Conservation (phyloP, 2,113 vertebrate species). For the Ctenomys sociabilis region DNA sequence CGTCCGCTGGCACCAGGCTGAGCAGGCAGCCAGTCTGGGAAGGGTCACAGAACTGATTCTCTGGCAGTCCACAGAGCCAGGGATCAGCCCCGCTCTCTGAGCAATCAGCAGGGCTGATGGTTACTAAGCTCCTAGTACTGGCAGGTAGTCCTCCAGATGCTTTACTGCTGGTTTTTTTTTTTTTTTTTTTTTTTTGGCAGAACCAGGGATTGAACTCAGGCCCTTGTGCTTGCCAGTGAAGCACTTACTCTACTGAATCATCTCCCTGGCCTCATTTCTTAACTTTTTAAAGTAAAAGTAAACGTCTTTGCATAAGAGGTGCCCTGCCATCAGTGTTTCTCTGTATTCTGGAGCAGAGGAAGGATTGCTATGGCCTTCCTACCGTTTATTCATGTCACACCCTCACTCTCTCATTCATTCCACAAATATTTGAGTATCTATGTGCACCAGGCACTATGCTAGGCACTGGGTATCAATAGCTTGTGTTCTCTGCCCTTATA, state of each 20-base stretch:
- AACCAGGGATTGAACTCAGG: too few species aligned
- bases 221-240: too few species aligned
- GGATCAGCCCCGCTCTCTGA: constrained; percentile 1
- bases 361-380: constrained; percentile 43
- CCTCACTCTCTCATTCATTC: constrained; percentile 39
- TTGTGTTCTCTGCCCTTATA: constrained; percentile 31
- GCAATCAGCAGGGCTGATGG: not conserved
- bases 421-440: constrained; percentile 80
- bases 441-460: constrained; percentile 8
- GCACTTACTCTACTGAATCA: too few species aligned
- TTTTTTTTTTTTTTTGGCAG: too few species aligned
- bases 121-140: not conserved
- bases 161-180: not conserved
- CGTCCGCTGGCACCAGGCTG: not conserved
- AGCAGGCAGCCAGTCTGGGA: not conserved
- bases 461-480: constrained; percentile 1
- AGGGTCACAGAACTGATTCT: not conserved
- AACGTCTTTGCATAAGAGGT: constrained; percentile 14
- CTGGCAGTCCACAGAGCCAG: not conserved
- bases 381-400: constrained; percentile 59
- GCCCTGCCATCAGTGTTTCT: not conserved
- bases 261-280: not conserved
- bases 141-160: not conserved
- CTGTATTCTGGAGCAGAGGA: not conserved
- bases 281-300: constrained; percentile 34